Evolutionary conservation across 2,888 invertebrate species (phyloP).

Genomic region (Mystacides longicornis): DNA sequence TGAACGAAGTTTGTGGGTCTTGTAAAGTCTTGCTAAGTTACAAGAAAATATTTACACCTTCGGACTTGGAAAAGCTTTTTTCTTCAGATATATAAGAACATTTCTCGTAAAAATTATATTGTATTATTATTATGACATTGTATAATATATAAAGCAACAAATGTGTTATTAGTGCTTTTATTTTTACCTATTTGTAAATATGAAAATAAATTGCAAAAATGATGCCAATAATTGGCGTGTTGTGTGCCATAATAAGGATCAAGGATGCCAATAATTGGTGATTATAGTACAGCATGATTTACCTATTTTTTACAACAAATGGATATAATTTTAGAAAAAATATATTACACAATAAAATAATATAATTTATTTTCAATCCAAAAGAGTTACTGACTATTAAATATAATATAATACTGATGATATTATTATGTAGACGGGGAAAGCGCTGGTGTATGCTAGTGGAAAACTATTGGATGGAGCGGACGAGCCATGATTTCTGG

Average conservation of each 20-base stretch:
- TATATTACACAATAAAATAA: background rate
- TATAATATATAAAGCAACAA: background rate
- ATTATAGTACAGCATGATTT: background rate
- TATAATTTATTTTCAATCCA: background rate
- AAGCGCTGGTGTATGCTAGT: no score
- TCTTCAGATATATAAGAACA: background rate
- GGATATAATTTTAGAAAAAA: background rate
- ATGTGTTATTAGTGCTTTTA: no score
- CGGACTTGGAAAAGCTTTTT: background rate
- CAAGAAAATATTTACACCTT: background rate
- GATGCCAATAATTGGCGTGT: background rate
- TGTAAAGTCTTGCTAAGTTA: background rate
- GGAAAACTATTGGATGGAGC: no score
- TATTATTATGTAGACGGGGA: no score
- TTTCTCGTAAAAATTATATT: no score
- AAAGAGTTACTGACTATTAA: background rate
- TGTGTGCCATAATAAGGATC: background rate
- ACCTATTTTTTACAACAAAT: background rate
- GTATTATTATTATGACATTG: background rate
- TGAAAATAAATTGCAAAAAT: background rate
- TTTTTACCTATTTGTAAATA: no score
- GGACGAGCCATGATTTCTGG: background rate
- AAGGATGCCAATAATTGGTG: background rate
- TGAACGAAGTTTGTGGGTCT: no score
- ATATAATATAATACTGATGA: background rate